Conservation (phyloP, 1,140 invertebrate species). For the Diachasma alloeum region DNA sequence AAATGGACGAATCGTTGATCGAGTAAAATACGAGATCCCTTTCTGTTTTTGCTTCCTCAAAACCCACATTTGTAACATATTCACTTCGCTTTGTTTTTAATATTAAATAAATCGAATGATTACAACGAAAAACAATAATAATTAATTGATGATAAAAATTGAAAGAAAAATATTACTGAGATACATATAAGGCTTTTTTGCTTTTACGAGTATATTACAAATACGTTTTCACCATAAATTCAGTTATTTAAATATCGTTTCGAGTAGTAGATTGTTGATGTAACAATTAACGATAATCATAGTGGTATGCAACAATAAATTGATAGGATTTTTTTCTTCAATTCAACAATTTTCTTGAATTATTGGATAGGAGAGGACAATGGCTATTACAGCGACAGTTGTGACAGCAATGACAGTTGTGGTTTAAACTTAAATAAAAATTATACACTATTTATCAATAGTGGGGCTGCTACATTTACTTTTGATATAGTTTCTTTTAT, state of each 20-base stretch:
- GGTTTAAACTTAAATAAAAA: neutral
- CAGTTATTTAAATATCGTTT: conserved; percentile 26
- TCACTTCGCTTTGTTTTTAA: neutral
- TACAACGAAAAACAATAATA: conserved; percentile 11
- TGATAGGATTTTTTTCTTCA: conserved; percentile 3
- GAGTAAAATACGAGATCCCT: conserved; percentile 21
- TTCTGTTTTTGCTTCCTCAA: conserved; percentile 15
- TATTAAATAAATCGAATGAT: neutral
- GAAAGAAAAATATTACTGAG: neutral
- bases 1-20: conserved; percentile 10
- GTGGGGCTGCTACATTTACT: neutral
- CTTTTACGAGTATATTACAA: conserved; percentile 15
- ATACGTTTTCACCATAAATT: neutral
- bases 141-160: conserved; percentile 2
- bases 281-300: conserved; percentile 26
- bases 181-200: conserved; percentile 1
- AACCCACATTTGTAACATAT: neutral
- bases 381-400: neutral
- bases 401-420: neutral
- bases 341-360: conserved; percentile 7
- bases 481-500: neutral
- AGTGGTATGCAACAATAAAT: conserved; percentile 21
- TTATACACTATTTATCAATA: conserved; percentile 4
- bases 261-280: conserved; percentile 19
- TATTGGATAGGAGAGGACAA: neutral